phyloP scores from a whole-genome alignment of 2,888 invertebrate genomes.

The Orthosia incerta region DNA sequence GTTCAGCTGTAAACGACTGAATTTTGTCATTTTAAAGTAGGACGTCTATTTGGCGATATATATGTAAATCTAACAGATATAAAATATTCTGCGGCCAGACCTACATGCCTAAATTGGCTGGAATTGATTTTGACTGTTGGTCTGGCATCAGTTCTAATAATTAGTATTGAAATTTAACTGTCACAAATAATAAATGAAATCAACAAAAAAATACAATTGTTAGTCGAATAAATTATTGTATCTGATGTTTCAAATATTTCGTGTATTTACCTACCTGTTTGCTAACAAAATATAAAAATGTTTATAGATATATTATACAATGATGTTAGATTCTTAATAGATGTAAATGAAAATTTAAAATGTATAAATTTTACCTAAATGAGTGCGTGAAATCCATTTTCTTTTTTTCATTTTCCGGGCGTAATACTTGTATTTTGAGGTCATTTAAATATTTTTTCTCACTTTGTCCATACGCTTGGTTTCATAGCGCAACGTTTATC shows the following conservation, averaged over 20 bases:
- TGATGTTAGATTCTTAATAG: conserved; percentile 27
- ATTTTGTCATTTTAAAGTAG: conserved; percentile 46
- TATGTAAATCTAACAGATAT: conserved; percentile 6
- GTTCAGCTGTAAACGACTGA: conserved; percentile 44
- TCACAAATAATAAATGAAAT: background rate
- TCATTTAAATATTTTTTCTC: background rate
- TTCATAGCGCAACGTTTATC: background rate
- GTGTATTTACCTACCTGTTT: background rate
- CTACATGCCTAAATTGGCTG: conserved; percentile 5
- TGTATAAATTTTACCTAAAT: too few relatives aligned
- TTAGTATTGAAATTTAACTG: background rate
- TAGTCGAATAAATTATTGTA: background rate
- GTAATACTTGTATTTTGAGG: background rate
- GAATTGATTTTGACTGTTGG: conserved; percentile 3
- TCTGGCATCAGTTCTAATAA: background rate
- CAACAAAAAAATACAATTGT: background rate
- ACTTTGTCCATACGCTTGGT: background rate
- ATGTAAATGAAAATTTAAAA: too few relatives aligned
- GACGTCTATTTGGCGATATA: conserved; percentile 26
- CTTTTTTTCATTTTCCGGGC: background rate
- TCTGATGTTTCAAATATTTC: background rate
- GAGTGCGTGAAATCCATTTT: too few relatives aligned
- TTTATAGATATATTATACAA: background rate
- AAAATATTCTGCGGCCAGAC: background rate
- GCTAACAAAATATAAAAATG: background rate